Conservation (phyloP, 2,797 vertebrate species). For the Gorsachius magnificus region DNA sequence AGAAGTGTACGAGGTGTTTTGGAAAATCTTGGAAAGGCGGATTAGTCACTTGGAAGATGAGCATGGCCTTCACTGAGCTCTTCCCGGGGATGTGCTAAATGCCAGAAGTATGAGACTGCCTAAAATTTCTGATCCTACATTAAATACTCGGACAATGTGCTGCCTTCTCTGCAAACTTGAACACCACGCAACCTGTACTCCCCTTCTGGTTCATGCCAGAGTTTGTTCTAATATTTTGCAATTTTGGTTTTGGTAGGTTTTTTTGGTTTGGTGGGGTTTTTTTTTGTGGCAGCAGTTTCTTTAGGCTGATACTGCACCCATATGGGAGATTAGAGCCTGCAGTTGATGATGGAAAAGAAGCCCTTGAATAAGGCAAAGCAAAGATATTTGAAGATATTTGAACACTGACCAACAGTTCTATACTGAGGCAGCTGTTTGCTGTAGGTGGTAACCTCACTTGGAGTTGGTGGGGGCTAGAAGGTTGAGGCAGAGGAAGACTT, state of each 20-base stretch:
- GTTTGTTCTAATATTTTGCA: neutral
- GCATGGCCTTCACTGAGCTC: slow-evolving; percentile 1
- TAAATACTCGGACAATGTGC: neutral
- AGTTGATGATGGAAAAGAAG: neutral
- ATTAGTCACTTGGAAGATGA: slow-evolving; percentile 4
- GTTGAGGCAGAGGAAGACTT: neutral
- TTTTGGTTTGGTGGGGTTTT: neutral
- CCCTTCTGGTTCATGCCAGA: neutral
- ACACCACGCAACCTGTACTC: neutral
- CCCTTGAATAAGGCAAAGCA: neutral
- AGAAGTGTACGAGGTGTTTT: slow-evolving; percentile 5
- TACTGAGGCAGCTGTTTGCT: neutral
- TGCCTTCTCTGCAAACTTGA: neutral
- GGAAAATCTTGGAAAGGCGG: slow-evolving; percentile 20
- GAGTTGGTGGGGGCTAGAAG: accelerated
- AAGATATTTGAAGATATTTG: neutral
- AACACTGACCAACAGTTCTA: neutral
- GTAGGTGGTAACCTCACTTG: neutral
- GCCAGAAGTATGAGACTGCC: slow-evolving; percentile 9
- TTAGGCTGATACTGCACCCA: neutral
- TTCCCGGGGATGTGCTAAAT: slow-evolving; percentile 15
- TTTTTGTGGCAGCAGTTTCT: neutral
- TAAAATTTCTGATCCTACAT: neutral
- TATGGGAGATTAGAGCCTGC: neutral
- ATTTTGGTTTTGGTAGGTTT: neutral